These are phyloP conservation scores for Scolanthus callimorphus DNA, from an alignment of 92 coral and sea anemone genomes.

Conservation along the genomic window DNA sequence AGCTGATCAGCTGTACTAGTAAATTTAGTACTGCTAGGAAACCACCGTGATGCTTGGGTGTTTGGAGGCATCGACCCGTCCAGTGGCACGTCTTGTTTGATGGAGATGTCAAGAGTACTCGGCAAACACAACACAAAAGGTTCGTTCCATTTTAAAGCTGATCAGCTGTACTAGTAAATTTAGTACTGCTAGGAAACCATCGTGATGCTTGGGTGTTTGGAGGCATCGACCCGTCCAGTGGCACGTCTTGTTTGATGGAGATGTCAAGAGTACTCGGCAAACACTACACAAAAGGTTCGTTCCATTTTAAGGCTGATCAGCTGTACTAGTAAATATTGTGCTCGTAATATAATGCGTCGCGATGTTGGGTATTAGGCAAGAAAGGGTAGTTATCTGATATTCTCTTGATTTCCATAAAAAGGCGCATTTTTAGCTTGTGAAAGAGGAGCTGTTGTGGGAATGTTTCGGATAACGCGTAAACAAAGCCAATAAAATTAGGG, in stretches of 20 bases:
- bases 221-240: slow-evolving; percentile 94
- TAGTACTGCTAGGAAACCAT: slow-evolving; percentile 88
- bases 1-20: slow-evolving; percentile 71
- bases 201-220: slow-evolving; percentile 99
- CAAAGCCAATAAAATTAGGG: too few species aligned
- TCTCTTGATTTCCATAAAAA: too few species aligned
- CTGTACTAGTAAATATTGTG: too few species aligned
- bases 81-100: slow-evolving; percentile 92
- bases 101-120: slow-evolving; percentile 82
- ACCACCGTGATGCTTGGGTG: slow-evolving; percentile 98
- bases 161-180: too few species aligned
- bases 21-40: slow-evolving; percentile 84
- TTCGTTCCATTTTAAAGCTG: too few species aligned
- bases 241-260: slow-evolving; percentile 94
- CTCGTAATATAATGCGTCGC: too few species aligned
- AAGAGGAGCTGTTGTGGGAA: too few species aligned
- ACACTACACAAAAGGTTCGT: slow-evolving; percentile 72
- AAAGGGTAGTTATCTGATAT: too few species aligned
- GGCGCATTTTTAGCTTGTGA: too few species aligned
- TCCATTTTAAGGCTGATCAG: too few species aligned
- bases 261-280: slow-evolving; percentile 67
- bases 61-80: slow-evolving; percentile 97
- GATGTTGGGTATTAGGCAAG: too few species aligned
- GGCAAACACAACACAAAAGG: slow-evolving; percentile 67
- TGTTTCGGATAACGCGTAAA: too few species aligned